These are phyloP conservation scores for Umimayanthus kanabou DNA, from an alignment of 92 coral and sea anemone genomes.

Conservation along the genomic window DNA sequence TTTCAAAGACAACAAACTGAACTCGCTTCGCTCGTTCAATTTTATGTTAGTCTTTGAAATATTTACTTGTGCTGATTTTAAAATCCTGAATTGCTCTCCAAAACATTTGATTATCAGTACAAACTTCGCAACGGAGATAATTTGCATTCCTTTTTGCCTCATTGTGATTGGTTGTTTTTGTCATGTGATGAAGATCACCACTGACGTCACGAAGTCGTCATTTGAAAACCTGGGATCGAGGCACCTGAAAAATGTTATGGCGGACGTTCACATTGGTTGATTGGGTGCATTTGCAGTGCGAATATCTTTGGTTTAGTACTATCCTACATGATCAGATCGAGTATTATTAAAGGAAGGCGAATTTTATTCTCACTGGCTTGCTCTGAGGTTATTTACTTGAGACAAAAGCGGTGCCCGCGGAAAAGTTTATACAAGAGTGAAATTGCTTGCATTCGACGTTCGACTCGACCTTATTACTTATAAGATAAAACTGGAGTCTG, in stretches of 20 bases:
- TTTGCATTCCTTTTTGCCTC: no score
- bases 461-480: background rate
- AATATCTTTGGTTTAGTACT: background rate
- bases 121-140: no score
- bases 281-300: no score
- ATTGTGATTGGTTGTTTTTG: no score
- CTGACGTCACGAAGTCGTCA: slow-evolving; percentile 28
- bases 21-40: no score
- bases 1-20: no score
- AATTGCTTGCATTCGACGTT: background rate
- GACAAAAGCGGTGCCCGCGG: background rate
- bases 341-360: background rate
- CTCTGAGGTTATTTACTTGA: background rate
- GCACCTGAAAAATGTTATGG: slow-evolving; percentile 20
- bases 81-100: no score
- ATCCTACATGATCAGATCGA: background rate
- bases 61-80: no score
- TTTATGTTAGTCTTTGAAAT: no score
- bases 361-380: background rate
- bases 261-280: background rate
- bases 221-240: slow-evolving; percentile 13
- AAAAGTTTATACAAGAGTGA: background rate
- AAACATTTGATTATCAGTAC: no score
- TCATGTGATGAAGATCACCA: no score
- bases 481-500: background rate